Evolutionary conservation across 1,140 invertebrate species (phyloP).

Genomic region (Trachymyrmex septentrionalis): DNA sequence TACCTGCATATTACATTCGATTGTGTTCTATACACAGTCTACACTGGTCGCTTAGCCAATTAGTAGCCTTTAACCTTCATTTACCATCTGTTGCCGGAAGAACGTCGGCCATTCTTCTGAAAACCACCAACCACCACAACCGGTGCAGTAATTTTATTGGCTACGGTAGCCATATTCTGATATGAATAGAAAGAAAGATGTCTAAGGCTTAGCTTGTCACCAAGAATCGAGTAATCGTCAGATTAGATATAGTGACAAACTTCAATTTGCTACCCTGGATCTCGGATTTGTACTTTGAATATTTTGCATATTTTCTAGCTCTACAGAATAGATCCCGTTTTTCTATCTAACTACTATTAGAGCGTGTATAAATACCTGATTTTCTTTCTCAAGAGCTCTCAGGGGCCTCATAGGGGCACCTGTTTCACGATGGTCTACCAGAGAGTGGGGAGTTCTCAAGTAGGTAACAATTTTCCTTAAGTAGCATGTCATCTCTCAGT

Average conservation of each 20-base stretch:
- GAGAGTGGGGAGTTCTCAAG: slow-evolving; percentile 25
- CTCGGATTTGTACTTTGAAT: neutral
- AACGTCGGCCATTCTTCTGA: slow-evolving; percentile 49
- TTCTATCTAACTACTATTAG: neutral
- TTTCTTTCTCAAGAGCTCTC: slow-evolving; percentile 49
- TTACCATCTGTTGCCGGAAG: slow-evolving; percentile 66
- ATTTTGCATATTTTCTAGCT: neutral
- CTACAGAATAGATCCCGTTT: slow-evolving; percentile 5
- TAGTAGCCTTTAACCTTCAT: slow-evolving; percentile 44
- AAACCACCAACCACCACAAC: slow-evolving; percentile 64
- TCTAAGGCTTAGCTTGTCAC: neutral
- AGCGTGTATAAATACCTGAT: slow-evolving; percentile 57
- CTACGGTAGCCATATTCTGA: slow-evolving; percentile 30
- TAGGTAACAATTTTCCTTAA: slow-evolving; percentile 75
- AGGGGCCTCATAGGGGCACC: slow-evolving; percentile 24
- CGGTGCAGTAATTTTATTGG: neutral
- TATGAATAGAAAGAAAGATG: neutral
- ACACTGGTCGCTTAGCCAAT: slow-evolving; percentile 9
- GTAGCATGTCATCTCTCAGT: slow-evolving; percentile 65
- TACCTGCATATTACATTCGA: neutral
- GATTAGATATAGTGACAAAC: neutral
- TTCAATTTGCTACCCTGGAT: slow-evolving; percentile 9
- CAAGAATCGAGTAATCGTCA: neutral
- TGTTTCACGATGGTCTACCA: slow-evolving; percentile 58
- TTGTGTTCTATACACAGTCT: neutral